Evolutionary conservation across 2,797 vertebrate genomes (phyloP).

Genomic region (Molossus alvarezi): DNA sequence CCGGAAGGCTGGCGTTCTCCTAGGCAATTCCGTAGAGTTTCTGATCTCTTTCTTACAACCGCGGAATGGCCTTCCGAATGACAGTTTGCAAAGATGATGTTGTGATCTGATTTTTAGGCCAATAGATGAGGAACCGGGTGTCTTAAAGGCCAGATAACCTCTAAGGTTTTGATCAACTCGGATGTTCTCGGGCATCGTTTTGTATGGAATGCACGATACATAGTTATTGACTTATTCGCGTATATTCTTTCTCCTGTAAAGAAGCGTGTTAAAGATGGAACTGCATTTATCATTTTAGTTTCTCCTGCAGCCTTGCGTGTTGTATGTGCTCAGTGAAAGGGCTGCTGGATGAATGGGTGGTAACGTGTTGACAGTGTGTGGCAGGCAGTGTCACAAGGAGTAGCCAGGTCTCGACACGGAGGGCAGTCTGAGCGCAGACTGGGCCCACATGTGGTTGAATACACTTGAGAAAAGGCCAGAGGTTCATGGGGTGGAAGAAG

Average conservation of each 20-base stretch:
- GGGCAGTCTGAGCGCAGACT: neutral
- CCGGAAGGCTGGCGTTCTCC: neutral
- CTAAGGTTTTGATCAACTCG: neutral
- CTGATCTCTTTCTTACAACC: neutral
- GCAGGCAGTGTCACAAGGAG: neutral
- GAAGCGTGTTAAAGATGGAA: neutral
- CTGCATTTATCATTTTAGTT: neutral
- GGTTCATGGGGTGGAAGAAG: neutral
- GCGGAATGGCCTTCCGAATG: neutral
- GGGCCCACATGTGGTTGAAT: neutral
- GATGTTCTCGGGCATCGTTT: neutral
- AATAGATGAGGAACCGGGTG: neutral
- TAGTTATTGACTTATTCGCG: conserved; percentile 30
- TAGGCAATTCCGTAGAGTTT: neutral
- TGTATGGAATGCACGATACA: neutral
- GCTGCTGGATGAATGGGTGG: neutral
- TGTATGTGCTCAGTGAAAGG: neutral
- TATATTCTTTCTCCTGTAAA: conserved; percentile 13
- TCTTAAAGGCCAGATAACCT: neutral
- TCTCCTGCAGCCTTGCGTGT: neutral
- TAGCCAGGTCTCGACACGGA: neutral
- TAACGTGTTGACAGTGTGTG: neutral
- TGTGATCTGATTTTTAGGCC: neutral
- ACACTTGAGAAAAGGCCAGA: neutral
- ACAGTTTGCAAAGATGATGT: neutral